Conservation (phyloP, 2,797 vertebrate genomes). For the Sparidentex hasta region DNA sequence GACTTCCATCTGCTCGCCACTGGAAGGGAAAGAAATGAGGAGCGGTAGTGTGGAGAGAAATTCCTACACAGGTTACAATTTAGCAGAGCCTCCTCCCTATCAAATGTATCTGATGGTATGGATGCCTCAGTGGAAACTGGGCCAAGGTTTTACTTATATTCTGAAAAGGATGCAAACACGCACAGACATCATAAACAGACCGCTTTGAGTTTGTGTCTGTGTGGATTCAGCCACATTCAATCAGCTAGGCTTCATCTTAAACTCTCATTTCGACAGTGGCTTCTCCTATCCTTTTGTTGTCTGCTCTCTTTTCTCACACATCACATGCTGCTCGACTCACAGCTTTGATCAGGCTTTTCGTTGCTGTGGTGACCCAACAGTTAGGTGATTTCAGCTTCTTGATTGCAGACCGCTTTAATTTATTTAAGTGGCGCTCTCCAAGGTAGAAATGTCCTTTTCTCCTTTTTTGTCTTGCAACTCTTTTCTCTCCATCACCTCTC, state of each 20-base stretch:
- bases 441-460: slow-evolving; percentile 69
- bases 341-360: slow-evolving; percentile 66
- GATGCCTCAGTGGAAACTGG: slow-evolving; percentile 34
- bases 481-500: slow-evolving; percentile 12
- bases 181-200: background rate
- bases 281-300: slow-evolving; percentile 9
- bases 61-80: slow-evolving; percentile 60
- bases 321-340: slow-evolving; percentile 46
- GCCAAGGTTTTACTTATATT: slow-evolving; percentile 9
- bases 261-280: slow-evolving; percentile 24
- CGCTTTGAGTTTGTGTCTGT: background rate
- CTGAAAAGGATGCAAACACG: slow-evolving; percentile 8
- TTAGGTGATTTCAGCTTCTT: slow-evolving; percentile 82
- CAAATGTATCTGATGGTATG: slow-evolving; percentile 66
- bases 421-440: slow-evolving; percentile 80
- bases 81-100: slow-evolving; percentile 45
- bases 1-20: slow-evolving; percentile 77
- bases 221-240: slow-evolving; percentile 15
- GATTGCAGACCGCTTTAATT: slow-evolving; percentile 84
- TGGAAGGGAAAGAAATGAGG: slow-evolving; percentile 61
- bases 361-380: slow-evolving; percentile 82
- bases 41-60: slow-evolving; percentile 43
- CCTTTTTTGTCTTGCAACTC: slow-evolving; percentile 30
- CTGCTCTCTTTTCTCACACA: slow-evolving; percentile 22
- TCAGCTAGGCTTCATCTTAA: slow-evolving; percentile 17